Conservation (phyloP, 2,888 invertebrate species). For the Synergus gifuensis region DNA sequence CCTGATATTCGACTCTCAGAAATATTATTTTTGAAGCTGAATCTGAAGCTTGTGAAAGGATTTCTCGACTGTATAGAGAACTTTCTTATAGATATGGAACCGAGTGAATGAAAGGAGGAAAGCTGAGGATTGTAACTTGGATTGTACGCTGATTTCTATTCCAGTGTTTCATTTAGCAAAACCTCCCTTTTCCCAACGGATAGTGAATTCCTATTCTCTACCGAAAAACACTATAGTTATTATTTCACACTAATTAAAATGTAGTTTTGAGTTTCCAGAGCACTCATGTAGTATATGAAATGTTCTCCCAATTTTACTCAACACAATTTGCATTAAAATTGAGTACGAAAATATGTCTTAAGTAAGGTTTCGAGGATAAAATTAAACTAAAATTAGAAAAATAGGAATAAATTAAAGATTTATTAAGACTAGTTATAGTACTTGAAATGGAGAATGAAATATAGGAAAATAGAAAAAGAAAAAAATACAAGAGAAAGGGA, state of each 20-base stretch:
- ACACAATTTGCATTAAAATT: too few relatives aligned
- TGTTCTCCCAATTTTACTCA: too few relatives aligned
- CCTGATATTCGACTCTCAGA: too few relatives aligned
- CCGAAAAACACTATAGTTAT: background rate
- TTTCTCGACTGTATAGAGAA: background rate
- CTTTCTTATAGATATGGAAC: background rate
- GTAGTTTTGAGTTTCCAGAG: background rate
- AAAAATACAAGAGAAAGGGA: background rate
- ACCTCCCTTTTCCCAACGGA: background rate
- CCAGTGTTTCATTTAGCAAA: background rate
- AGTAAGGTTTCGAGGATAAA: too few relatives aligned
- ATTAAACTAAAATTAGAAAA: too few relatives aligned
- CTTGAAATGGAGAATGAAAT: background rate
- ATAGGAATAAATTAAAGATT: too few relatives aligned
- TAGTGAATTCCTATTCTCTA: background rate
- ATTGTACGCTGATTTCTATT: conserved; percentile 8
- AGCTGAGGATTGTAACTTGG: background rate
- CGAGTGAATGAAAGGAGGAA: background rate
- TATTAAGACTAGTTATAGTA: too few relatives aligned
- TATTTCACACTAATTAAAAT: background rate
- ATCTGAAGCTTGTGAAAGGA: background rate
- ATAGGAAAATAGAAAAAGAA: background rate
- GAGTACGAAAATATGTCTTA: too few relatives aligned
- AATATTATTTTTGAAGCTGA: background rate
- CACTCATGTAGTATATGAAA: background rate